Conservation (phyloP, 2,113 vertebrate genomes). For the Martes martes region DNA sequence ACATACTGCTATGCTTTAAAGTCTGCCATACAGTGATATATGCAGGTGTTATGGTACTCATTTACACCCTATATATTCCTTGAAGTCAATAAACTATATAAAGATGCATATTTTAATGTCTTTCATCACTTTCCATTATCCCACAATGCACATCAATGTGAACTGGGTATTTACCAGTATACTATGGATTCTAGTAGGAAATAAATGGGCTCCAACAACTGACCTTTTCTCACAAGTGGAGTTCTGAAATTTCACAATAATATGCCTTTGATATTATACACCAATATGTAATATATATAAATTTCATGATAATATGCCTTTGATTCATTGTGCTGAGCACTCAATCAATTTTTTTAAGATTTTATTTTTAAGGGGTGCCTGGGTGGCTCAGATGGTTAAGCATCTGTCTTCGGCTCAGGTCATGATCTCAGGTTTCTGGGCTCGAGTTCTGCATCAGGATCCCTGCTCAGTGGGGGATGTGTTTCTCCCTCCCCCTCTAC, state of each 20-base stretch:
- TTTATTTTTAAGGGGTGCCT: not conserved
- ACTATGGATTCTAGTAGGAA: not conserved
- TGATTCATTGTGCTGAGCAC: not conserved
- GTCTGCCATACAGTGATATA: not conserved
- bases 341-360: not conserved
- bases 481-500: too few relatives aligned
- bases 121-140: not conserved
- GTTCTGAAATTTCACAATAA: not conserved
- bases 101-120: not conserved
- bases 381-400: too few relatives aligned
- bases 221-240: not conserved
- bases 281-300: too few relatives aligned
- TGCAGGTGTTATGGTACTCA: not conserved
- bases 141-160: not conserved
- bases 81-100: not conserved
- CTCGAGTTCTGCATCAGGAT: too few relatives aligned
- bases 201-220: not conserved
- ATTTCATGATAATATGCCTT: not conserved
- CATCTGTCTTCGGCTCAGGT: too few relatives aligned
- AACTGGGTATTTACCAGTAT: not conserved
- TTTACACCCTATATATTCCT: not conserved
- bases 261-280: not conserved
- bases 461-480: too few relatives aligned
- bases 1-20: not conserved
- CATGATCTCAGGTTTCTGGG: too few relatives aligned